Evolutionary conservation across 2,113 vertebrate species (phyloP).

Genomic region (Lepisosteus oculatus): DNA sequence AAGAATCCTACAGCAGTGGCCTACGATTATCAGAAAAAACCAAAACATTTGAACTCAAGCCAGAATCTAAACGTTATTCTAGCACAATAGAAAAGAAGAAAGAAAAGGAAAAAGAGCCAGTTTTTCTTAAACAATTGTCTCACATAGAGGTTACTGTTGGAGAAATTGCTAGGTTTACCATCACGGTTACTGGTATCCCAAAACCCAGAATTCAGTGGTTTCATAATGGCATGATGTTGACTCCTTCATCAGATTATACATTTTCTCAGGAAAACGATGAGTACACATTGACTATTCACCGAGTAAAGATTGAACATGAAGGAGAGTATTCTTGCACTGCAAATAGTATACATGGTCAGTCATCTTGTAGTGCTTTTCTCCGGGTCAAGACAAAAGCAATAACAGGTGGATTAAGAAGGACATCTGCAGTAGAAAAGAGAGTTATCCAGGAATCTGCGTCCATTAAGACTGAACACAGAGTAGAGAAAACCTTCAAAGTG

Average conservation of each 20-base stretch:
- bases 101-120: slow-evolving; percentile 62
- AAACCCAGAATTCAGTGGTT: slow-evolving; percentile 83
- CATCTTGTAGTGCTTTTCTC: slow-evolving; percentile 71
- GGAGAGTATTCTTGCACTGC: slow-evolving; percentile 81
- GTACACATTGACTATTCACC: slow-evolving; percentile 75
- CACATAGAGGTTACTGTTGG: slow-evolving; percentile 64
- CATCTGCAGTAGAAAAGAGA: slow-evolving; percentile 5
- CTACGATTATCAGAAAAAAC: slow-evolving; percentile 72
- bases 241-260: slow-evolving; percentile 62
- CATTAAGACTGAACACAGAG: slow-evolving; percentile 55
- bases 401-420: slow-evolving; percentile 13
- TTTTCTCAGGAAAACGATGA: slow-evolving; percentile 76
- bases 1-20: slow-evolving; percentile 71
- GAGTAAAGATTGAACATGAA: slow-evolving; percentile 67
- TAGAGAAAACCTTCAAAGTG: slow-evolving; percentile 64
- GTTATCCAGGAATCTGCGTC: neutral
- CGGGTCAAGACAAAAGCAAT: slow-evolving; percentile 61
- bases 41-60: slow-evolving; percentile 88
- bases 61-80: slow-evolving; percentile 77
- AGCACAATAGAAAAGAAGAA: slow-evolving; percentile 68
- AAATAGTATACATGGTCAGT: slow-evolving; percentile 71
- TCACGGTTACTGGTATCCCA: slow-evolving; percentile 74
- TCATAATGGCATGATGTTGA: slow-evolving; percentile 69
- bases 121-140: slow-evolving; percentile 74
- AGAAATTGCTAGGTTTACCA: slow-evolving; percentile 75